phyloP scores from a whole-genome alignment of 2,113 vertebrate genomes.

The Euleptes europaea region DNA sequence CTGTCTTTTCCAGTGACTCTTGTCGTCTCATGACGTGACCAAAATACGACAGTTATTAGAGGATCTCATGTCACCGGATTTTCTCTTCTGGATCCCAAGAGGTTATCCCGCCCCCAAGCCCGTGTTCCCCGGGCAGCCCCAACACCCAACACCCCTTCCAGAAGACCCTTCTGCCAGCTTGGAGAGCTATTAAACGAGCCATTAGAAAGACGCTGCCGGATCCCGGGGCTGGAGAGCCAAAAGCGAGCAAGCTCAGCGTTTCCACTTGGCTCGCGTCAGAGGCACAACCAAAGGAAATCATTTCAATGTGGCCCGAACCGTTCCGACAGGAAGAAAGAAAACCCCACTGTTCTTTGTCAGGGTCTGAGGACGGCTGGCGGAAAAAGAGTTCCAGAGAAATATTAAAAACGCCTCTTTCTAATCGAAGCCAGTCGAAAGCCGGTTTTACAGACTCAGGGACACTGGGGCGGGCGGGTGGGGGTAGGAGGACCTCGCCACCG shows the following conservation, averaged over 20 bases:
- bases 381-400: not conserved
- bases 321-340: not conserved
- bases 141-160: fast-evolving
- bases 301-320: not conserved
- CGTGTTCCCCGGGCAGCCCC: fast-evolving
- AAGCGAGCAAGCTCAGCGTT: not conserved
- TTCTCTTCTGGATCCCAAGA: not conserved
- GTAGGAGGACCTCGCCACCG: too few relatives aligned
- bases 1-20: too few relatives aligned
- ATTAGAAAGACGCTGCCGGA: not conserved
- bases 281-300: not conserved
- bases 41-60: not conserved
- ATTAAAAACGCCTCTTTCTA: conserved; percentile 16
- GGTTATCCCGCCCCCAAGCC: fast-evolving
- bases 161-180: not conserved
- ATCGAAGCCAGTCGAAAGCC: not conserved
- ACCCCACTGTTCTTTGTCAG: not conserved
- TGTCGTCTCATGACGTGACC: too few relatives aligned
- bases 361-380: not conserved
- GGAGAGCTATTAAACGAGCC: not conserved
- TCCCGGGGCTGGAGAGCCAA: not conserved
- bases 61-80: not conserved
- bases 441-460: not conserved
- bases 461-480: not conserved
- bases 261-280: not conserved